Conservation (phyloP, 2,888 invertebrate species). For the Clivina fossor region DNA sequence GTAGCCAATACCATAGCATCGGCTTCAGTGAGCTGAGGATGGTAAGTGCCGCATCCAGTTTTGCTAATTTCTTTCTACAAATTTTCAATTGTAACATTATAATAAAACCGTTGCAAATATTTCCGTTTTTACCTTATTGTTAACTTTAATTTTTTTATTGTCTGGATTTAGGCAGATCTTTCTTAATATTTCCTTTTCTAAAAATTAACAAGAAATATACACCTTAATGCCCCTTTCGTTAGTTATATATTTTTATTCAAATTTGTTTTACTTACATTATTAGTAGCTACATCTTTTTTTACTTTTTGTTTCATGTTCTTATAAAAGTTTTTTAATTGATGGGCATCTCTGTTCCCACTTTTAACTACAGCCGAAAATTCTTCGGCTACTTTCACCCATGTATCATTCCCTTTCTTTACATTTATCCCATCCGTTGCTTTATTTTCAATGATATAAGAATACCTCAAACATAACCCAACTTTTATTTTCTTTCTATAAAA, state of each 20-base stretch:
- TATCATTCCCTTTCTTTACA: slow-evolving; percentile 43
- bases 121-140: too few relatives aligned
- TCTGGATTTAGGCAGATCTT: too few relatives aligned
- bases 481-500: not conserved
- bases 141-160: too few relatives aligned
- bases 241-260: not conserved
- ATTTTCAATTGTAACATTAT: too few relatives aligned
- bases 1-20: too few relatives aligned
- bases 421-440: slow-evolving; percentile 55
- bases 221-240: too few relatives aligned
- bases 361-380: slow-evolving; percentile 56
- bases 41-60: too few relatives aligned
- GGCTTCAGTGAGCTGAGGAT: too few relatives aligned
- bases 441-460: slow-evolving; percentile 53
- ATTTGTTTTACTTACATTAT: not conserved
- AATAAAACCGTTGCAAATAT: too few relatives aligned
- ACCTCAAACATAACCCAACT: slow-evolving; percentile 56
- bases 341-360: slow-evolving; percentile 54
- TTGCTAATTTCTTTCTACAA: too few relatives aligned
- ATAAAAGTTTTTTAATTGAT: slow-evolving; percentile 50
- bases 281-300: not conserved
- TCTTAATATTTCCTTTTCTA: too few relatives aligned
- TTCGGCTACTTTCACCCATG: slow-evolving; percentile 56
- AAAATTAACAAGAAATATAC: too few relatives aligned
- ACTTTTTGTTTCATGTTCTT: not conserved